These are phyloP conservation scores for Aldrovandia affinis DNA, from an alignment of 2,797 vertebrate genomes.

Conservation along the genomic window DNA sequence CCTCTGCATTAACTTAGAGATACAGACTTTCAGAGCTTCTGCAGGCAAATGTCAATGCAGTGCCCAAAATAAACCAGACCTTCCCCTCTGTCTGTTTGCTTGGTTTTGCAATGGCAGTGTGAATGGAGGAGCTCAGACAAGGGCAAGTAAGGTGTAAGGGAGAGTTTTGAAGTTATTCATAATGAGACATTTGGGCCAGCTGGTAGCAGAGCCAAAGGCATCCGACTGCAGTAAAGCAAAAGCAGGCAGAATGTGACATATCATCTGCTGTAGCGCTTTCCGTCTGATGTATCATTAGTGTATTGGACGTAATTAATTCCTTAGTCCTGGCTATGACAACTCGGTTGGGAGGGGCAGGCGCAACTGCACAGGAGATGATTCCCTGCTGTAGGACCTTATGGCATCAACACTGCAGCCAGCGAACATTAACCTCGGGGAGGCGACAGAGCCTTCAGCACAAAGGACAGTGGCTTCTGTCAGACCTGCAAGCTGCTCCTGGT, in stretches of 20 bases:
- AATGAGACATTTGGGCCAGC: background rate
- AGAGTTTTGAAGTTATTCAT: background rate
- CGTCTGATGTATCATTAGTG: background rate
- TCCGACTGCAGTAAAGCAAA: background rate
- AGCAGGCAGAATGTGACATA: background rate
- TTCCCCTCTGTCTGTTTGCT: constrained; percentile 28
- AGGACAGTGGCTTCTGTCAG: background rate
- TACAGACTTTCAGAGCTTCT: constrained; percentile 31
- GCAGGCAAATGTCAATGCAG: constrained; percentile 36
- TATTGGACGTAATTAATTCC: background rate
- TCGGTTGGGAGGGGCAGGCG: too few relatives aligned
- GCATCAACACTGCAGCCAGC: background rate
- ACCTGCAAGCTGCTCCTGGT: background rate
- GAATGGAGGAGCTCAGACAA: background rate
- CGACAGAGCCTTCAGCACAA: background rate
- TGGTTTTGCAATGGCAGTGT: constrained; percentile 32
- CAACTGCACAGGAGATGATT: too few relatives aligned
- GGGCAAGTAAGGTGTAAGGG: background rate
- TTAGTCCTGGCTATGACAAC: background rate
- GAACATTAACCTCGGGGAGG: background rate
- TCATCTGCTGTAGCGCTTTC: background rate
- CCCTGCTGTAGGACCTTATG: too few relatives aligned
- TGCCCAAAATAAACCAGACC: constrained; percentile 35
- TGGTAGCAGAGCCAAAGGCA: background rate
- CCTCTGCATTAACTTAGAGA: constrained; percentile 38